Base-by-base conservation (phyloP, 1,140 invertebrate genomes). In the Mya arenaria region DNA sequence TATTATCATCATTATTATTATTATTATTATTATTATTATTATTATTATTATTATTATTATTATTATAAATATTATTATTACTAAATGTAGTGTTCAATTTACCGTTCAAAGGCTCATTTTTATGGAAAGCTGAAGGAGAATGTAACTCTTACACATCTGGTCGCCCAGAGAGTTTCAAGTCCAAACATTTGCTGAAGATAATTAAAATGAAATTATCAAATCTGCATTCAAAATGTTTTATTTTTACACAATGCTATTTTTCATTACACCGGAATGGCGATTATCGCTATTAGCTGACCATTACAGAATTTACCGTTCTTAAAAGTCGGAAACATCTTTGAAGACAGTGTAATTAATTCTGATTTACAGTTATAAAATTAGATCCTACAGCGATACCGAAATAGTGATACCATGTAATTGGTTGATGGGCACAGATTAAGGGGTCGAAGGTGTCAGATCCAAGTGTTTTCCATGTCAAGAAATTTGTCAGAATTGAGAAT, bases 251-350 rank as follows among this genome's bases (percentile, higher is more conserved):
- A n/a, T n/a, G n/a, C n/a, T n/a, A n/a, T n/a, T n/a, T n/a, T n/a
- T n/a, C n/a, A 52, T 52, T 52, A n/a, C 48, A 10, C 48, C 48
- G 25, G 17, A n/a, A n/a, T 52, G 48, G 58, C 39, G 48, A 75
- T 75, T 75, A 48, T 30, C 4, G n/a, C 10, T 17, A 75, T 60
- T 60, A 74, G 23, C 37, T 74, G 19, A 75, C 60, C 34, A 75
- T 13, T 32, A 63, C 73, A 72, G 56, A 52, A 56, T 72, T 72
- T 75, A 63, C 73, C 39, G 73, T 62, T 75, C 44, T 62, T 37
- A 75, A 62, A 75, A 63, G 62, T 75, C 62, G 39, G 56, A 75
- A 75, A 36, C 62, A 48, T 48, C 60, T 75, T 75, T 75, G 73
- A 75, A 41, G 73, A 15, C 32, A 37, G 37, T 41, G 48, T 25